Evolutionary conservation across 2,113 vertebrate genomes (phyloP), one percentile per base, ranked within the genome.

Genomic region (Corynorhinus townsendii): DNA sequence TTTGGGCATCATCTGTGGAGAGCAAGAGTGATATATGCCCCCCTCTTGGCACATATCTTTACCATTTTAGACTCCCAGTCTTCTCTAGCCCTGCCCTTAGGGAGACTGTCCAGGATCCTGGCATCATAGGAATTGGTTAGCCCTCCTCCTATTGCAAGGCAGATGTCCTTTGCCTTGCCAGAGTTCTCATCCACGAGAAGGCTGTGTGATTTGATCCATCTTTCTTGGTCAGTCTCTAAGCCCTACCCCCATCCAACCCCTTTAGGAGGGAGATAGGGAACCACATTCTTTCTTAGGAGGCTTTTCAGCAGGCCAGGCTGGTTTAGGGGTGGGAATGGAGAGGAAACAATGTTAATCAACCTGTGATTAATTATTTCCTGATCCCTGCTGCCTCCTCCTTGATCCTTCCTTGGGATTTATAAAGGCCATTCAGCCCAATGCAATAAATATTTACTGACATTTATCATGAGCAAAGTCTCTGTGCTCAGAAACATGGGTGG

Each of bases 291-390:
- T 76, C 79, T 71, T 35, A 76, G 88, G 77, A 80, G 33, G 38
- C 68, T 82, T 94, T 76, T 75, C 19, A 16, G 33, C 49, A 71
- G 84, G 66, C 72, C 72, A 35, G 43, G 56, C 40, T 94, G 68
- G 52, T 88, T 77, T 73, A 5, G 35, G 83, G 77, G 56, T 92
- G 64, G 75, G 52, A 73, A 62, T 16, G 47, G 45, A 94, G 79
- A 92, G 77, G 73, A 47, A 79, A 90, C 47, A 72, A 64, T 56
- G 33, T 94, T 79, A 26, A 92, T 91, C 68, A 89, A 86, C 8
- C 11, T 2, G 1, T 69, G 86, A 92, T 95, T 95, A 91, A 76
- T 97, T 95, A 83, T 95, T 95, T 97, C 93, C 88, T 92, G 91
- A 95, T 76, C 28, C 38, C 77, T 52, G 47, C 52, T 81, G 71